phyloP scores from a whole-genome alignment of 2,113 vertebrate genomes.

The Apeltes quadracus region DNA sequence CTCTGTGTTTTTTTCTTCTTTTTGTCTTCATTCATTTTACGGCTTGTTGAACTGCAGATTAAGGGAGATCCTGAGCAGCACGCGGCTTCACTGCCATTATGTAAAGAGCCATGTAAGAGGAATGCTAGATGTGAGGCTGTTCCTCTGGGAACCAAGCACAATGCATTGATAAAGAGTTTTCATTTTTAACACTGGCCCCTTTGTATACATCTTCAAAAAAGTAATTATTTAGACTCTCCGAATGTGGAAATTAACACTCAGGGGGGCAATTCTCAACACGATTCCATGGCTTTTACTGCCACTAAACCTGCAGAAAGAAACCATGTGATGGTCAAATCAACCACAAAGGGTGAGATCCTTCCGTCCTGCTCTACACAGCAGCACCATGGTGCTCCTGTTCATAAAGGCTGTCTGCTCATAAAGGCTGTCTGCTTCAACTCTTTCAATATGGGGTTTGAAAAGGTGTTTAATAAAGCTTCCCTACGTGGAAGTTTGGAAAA shows the following conservation, averaged over 20 bases:
- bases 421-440: background rate
- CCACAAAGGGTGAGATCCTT: background rate
- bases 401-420: background rate
- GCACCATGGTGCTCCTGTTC: background rate
- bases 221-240: too few relatives aligned
- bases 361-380: background rate
- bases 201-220: background rate
- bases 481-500: background rate
- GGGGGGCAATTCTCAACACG: background rate
- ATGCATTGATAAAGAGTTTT: background rate
- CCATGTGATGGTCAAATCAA: background rate
- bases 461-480: background rate
- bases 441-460: background rate
- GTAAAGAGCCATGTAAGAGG: slow-evolving; percentile 15
- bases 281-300: background rate
- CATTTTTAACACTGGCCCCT: too few relatives aligned
- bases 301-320: background rate
- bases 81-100: slow-evolving; percentile 23
- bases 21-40: slow-evolving; percentile 23
- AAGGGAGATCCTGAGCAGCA: background rate
- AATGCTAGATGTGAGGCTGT: slow-evolving; percentile 8
- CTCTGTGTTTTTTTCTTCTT: slow-evolving; percentile 3
- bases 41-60: slow-evolving; percentile 33
- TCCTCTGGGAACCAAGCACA: background rate
- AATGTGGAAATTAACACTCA: background rate